Base-by-base conservation (phyloP, 1,140 invertebrate species). In the Oncopeltus fasciatus region DNA sequence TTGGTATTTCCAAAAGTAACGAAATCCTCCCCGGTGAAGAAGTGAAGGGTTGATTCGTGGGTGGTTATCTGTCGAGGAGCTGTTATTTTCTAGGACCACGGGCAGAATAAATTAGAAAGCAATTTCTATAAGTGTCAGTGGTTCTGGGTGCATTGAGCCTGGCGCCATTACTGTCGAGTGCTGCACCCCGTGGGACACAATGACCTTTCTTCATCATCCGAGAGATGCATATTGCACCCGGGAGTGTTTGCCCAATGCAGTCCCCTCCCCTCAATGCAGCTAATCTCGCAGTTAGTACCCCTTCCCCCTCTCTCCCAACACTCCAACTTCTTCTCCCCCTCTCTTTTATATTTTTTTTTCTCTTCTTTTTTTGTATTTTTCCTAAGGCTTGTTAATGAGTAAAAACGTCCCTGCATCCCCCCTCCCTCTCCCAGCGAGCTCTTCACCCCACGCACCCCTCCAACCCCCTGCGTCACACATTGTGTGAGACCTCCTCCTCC, bases 251-350 rank as follows among this genome's bases (percentile, higher is more conserved):
- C 31, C 14, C 18, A 53, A 53, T 53, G 49, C 49, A 53, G 2
- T 27, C 49, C 49, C 24, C 3, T 14, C 49, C 24, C n/a, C 21
- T 53, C 18, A 20, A 53, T 53, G 26, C 20, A 24, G 49, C 49
- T 53, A 53, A 53, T 53, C 49, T 53, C 49, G 24, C 20, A 53
- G 49, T 53, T 53, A 53, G 49, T n/a, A n/a, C n/a, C n/a, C n/a
- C n/a, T n/a, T n/a, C n/a, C n/a, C n/a, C n/a, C n/a, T n/a, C n/a
- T n/a, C n/a, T n/a, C n/a, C n/a, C n/a, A n/a, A n/a, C n/a, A n/a
- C n/a, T n/a, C n/a, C n/a, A n/a, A n/a, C n/a, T n/a, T n/a, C n/a
- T n/a, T n/a, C n/a, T n/a, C 5, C 31, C 31, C 31, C 31, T 14
- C 31, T 38, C 31, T 38, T 14, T 26, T 53, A 14, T 14, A 26